Percentiles rank a stretch among this genome's conserved stretches.
Evolutionary conservation across 2,113 vertebrate species (phyloP).

Genomic region (Nicator chloris): DNA sequence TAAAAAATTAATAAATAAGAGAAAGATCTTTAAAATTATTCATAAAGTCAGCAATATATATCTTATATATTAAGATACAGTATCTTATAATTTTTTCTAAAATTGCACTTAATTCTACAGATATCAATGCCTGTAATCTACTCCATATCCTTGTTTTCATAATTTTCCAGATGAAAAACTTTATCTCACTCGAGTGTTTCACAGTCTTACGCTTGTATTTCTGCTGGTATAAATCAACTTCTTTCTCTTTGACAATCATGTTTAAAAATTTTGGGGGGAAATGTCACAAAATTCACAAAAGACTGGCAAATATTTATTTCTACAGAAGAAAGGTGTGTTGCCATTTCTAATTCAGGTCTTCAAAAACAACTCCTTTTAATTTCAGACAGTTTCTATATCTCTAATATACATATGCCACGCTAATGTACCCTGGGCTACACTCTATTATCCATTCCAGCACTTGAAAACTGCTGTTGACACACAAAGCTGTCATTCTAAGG

Average conservation of each 20-base stretch:
- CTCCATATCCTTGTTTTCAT: background rate
- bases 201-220: background rate
- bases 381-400: background rate
- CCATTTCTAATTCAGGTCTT: background rate
- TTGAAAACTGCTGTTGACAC: background rate
- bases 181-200: background rate
- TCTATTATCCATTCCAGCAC: background rate
- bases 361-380: background rate
- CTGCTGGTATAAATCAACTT: background rate
- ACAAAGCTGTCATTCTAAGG: background rate
- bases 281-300: background rate
- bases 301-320: background rate
- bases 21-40: background rate
- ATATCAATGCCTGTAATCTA: background rate
- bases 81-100: background rate
- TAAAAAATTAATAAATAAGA: constrained; percentile 48
- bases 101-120: background rate
- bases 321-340: background rate
- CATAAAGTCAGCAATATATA: background rate
- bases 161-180: background rate
- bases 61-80: background rate
- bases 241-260: background rate
- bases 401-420: background rate
- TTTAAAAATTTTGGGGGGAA: background rate
- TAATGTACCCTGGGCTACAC: background rate